Conservation (phyloP, 2,888 invertebrate genomes). For the Drosophila leonis region DNA sequence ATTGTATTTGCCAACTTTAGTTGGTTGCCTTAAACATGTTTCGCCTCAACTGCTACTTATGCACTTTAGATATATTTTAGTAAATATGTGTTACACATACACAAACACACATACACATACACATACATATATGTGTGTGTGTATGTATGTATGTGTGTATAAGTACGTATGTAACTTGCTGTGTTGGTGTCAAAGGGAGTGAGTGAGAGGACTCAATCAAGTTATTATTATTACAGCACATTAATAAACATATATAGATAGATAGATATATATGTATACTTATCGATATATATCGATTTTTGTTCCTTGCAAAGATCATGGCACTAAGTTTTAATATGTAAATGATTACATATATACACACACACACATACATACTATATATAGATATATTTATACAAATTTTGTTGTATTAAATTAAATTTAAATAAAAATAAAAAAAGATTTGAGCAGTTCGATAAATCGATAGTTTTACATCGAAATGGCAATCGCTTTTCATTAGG, state of each 20-base stretch:
- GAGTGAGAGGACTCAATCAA: constrained; percentile 17
- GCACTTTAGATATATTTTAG: constrained; percentile 1
- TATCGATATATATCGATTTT: constrained; percentile 15
- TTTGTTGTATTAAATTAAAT: not conserved
- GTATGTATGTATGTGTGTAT: not conserved
- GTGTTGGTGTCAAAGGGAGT: constrained; percentile 36
- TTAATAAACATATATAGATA: constrained; percentile 47
- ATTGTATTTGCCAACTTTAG: constrained; percentile 28
- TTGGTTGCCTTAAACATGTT: not conserved
- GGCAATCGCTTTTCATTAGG: constrained; percentile 11
- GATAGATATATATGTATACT: not conserved
- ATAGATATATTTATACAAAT: not conserved
- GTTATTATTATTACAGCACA: constrained; percentile 47
- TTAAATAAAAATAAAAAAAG: constrained; percentile 2
- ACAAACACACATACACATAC: not conserved
- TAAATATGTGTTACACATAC: not conserved
- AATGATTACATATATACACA: constrained; percentile 21
- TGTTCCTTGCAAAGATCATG: constrained; percentile 50
- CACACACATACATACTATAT: constrained; percentile 17
- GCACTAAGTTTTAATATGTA: constrained; percentile 61
- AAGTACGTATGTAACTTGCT: constrained; percentile 5
- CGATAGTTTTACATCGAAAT: constrained; percentile 26
- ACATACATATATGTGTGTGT: not conserved
- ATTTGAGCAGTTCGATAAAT: constrained; percentile 47
- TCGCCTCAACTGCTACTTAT: not conserved